phyloP scores from a whole-genome alignment of 2,797 vertebrate genomes.

The Falco peregrinus region DNA sequence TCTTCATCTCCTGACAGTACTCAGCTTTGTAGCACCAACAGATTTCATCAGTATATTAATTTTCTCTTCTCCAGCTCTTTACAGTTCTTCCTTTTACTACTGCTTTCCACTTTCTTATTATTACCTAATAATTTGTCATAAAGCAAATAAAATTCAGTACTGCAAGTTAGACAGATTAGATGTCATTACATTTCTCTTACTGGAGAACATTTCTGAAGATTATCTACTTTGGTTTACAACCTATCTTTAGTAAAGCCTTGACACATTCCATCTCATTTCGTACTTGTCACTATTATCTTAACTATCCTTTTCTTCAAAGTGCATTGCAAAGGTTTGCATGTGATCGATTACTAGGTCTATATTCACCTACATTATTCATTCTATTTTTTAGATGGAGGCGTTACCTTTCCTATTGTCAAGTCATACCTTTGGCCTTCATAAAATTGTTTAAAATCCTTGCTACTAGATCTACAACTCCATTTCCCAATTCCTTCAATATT shows the following conservation, averaged over 20 bases:
- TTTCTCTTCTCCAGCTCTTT: background rate
- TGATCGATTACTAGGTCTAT: background rate
- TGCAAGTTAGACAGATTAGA: background rate
- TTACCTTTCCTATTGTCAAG: background rate
- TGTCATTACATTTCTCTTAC: background rate
- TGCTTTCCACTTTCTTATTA: background rate
- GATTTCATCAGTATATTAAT: background rate
- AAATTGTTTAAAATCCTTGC: background rate
- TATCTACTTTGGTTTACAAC: background rate
- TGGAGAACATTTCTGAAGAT: background rate
- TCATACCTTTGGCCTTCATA: background rate
- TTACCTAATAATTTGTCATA: background rate
- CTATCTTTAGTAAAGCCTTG: background rate
- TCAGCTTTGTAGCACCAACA: background rate
- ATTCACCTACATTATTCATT: background rate
- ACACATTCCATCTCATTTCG: background rate
- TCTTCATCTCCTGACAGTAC: background rate
- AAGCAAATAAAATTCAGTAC: background rate
- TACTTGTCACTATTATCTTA: background rate
- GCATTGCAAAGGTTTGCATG: background rate
- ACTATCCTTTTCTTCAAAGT: background rate
- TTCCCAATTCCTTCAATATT: background rate
- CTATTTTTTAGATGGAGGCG: background rate
- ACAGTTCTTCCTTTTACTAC: background rate
- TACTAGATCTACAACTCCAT: background rate